Base-by-base conservation (phyloP, 2,888 invertebrate genomes). In the Phyto melanocephala region DNA sequence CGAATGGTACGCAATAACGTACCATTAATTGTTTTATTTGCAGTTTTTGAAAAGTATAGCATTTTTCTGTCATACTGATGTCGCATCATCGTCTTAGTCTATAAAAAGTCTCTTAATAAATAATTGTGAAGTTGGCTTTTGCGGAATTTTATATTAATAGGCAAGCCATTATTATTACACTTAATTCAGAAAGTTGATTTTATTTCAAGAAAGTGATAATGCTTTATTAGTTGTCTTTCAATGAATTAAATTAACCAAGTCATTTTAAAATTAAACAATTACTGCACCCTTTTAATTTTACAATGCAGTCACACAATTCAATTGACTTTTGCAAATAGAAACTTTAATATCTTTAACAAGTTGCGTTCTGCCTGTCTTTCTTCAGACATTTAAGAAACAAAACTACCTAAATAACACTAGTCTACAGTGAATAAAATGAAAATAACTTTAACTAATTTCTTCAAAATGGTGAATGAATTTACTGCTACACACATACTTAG, bases 231-330 rank as follows among this genome's bases (percentile, higher is more conserved):
- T 72, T 62, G 22, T 15, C 33, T 42, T 4, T 22, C 22, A 42
- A 15, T 42, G 3, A 42, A 42, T 62, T 24, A 58, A 71, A 67
- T 10, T n/a, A 37, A 22, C 3, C 15, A 63, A 24, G 15, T 20
- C 33, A 45, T 47, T 45, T 35, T 28, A 15, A 47, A 71, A 63
- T 63, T 15, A 40, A 63, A 42, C 52, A 74, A 74, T 62, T 54
- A 37, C 63, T 74, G 42, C 54, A 74, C 74, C 45, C 74, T 54
- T 56, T 65, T 42, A 56, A 33, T 42, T 60, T 58, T 33, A 40
- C 24, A 17, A 37, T 10, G 22, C 15, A 67, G 2, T 20, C 20
- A 11, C 35, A 11, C 11, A 50, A 11, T 35, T 50, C 22, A 60
- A 47, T 71, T 71, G 47, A 50, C 37, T 71, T 37, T 60, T 71